Conservation (phyloP, 2,797 vertebrate genomes). For the Octomys mimax region DNA sequence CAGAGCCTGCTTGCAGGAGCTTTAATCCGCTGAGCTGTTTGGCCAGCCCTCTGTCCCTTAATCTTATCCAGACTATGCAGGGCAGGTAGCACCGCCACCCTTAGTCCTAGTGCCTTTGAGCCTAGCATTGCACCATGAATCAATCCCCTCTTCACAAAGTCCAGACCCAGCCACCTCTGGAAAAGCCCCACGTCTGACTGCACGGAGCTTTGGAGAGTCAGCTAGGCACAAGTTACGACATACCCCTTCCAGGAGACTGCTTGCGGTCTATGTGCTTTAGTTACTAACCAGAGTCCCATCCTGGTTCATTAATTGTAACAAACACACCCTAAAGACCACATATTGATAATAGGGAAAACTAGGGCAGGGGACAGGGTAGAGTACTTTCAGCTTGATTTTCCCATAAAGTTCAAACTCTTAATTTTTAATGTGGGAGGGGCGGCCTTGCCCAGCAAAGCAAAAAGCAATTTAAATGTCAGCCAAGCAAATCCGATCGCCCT, state of each 20-base stretch:
- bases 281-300: background rate
- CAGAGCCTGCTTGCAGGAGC: too few relatives aligned
- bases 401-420: background rate
- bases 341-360: background rate
- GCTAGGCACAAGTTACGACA: background rate
- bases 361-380: rapidly evolving
- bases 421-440: background rate
- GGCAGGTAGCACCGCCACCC: background rate
- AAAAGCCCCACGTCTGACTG: background rate
- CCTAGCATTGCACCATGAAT: background rate
- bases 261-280: background rate
- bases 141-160: background rate
- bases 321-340: background rate
- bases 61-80: background rate
- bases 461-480: conserved; percentile 74
- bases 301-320: background rate
- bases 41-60: background rate
- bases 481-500: conserved; percentile 65
- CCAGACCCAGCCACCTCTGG: background rate
- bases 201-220: background rate
- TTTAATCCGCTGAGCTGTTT: too few relatives aligned
- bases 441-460: conserved; percentile 48
- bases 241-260: background rate
- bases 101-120: background rate
- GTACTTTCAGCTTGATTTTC: background rate